Percentiles rank a stretch among this genome's conserved stretches.
phyloP scores from a whole-genome alignment of 2,113 vertebrate species.

The Pterocles burchelli region DNA sequence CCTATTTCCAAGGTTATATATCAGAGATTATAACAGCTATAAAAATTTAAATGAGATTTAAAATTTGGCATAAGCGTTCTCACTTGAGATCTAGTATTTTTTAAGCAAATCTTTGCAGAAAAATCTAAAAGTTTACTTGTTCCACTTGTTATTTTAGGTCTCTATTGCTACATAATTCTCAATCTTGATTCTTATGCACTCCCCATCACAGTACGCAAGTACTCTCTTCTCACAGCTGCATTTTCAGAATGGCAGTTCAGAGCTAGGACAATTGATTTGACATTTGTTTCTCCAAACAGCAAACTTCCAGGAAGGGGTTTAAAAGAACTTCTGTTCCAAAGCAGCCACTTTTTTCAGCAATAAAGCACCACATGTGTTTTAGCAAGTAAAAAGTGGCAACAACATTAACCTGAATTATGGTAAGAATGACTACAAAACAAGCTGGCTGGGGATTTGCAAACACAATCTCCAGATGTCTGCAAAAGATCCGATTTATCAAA shows the following conservation, averaged over 20 bases:
- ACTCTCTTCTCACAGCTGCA: neutral
- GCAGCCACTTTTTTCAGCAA: neutral
- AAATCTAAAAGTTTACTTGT: constrained; percentile 35
- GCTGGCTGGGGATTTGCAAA: constrained; percentile 43
- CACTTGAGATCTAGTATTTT: neutral
- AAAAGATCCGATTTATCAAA: constrained; percentile 38
- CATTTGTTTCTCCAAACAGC: constrained; percentile 33
- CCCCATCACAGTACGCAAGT: neutral
- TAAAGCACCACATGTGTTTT: constrained; percentile 44
- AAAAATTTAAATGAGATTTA: constrained; percentile 57
- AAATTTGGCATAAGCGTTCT: neutral
- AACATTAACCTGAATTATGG: constrained; percentile 54
- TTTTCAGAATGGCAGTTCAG: neutral
- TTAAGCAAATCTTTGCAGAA: constrained; percentile 11
- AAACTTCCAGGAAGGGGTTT: constrained; percentile 11
- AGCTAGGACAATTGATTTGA: constrained; percentile 16
- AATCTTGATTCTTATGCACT: neutral
- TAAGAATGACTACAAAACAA: constrained; percentile 30
- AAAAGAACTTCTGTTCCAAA: constrained; percentile 39
- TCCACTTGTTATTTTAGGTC: constrained; percentile 20
- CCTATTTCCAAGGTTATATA: neutral
- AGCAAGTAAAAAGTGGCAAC: constrained; percentile 53
- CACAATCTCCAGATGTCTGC: constrained; percentile 46
- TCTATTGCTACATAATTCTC: constrained; percentile 2
- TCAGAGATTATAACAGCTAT: constrained; percentile 41